Evolutionary conservation across 2,113 vertebrate genomes (phyloP).

Genomic region (Scopus umbretta): DNA sequence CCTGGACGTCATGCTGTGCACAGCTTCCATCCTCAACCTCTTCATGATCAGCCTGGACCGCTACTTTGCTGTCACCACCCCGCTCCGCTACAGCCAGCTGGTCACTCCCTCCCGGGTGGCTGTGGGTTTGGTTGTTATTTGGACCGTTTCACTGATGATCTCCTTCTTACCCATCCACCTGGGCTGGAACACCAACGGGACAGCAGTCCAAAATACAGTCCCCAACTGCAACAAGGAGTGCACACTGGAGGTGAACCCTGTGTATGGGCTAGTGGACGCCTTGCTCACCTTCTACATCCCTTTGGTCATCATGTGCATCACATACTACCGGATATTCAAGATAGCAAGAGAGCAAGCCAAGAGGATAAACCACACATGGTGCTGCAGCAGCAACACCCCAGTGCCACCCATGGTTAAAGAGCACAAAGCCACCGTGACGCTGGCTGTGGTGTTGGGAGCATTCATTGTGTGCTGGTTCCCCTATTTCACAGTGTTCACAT

Average conservation of each 20-base stretch:
- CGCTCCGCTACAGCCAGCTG: constrained; percentile 83
- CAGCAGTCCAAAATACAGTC: constrained; percentile 73
- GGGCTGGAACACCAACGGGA: constrained; percentile 89
- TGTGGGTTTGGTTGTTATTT: constrained; percentile 80
- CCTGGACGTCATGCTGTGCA: constrained; percentile 95
- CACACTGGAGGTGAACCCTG: constrained; percentile 81
- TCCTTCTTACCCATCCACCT: constrained; percentile 94
- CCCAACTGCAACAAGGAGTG: constrained; percentile 61
- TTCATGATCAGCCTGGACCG: constrained; percentile 93
- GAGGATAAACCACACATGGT: constrained; percentile 74
- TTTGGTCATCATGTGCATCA: constrained; percentile 88
- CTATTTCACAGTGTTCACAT: constrained; percentile 87
- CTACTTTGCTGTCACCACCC: constrained; percentile 87
- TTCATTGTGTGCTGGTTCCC: constrained; percentile 94
- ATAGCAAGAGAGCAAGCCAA: constrained; percentile 91
- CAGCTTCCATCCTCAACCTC: constrained; percentile 95
- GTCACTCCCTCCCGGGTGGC: constrained; percentile 79
- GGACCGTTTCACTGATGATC: constrained; percentile 86
- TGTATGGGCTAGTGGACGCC: constrained; percentile 83
- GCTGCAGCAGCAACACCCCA: constrained; percentile 62
- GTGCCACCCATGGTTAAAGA: constrained; percentile 73
- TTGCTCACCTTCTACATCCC: constrained; percentile 91
- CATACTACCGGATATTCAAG: constrained; percentile 86
- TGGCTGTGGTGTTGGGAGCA: constrained; percentile 87
- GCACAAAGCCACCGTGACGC: constrained; percentile 90